Evolutionary conservation across 92 coral and sea anemone genomes (phyloP).

Genomic region (Paramuricea clavata): DNA sequence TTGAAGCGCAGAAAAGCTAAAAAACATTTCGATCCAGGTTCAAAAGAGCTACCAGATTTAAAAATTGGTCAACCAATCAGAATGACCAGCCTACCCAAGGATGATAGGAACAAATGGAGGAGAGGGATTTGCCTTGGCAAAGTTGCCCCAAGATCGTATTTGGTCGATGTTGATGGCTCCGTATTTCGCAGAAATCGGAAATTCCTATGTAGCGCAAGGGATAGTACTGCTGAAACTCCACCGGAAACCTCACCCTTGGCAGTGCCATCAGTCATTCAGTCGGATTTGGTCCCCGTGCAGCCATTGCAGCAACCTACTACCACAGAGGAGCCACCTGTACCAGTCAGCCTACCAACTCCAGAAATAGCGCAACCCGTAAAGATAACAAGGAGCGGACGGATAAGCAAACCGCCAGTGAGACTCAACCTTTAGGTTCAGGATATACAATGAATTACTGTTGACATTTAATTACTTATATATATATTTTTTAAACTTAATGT

Average conservation of each 20-base stretch:
- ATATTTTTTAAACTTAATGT: too few relatives aligned
- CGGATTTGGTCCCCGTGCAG: too few relatives aligned
- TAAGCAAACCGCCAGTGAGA: neutral
- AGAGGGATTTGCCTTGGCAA: slow-evolving; percentile 51
- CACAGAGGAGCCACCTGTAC: neutral
- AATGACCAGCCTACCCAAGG: slow-evolving; percentile 17
- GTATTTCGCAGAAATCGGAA: slow-evolving; percentile 58
- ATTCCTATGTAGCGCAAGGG: slow-evolving; percentile 51
- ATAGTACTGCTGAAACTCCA: too few relatives aligned
- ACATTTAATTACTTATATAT: too few relatives aligned
- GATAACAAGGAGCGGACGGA: neutral
- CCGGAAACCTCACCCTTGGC: too few relatives aligned
- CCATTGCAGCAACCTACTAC: too few relatives aligned
- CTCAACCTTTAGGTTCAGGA: slow-evolving; percentile 8
- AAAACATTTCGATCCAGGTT: slow-evolving; percentile 52
- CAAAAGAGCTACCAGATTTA: slow-evolving; percentile 61
- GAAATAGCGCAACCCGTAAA: neutral
- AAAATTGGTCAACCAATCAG: slow-evolving; percentile 57
- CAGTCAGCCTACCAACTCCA: neutral
- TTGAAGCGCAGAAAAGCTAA: slow-evolving; percentile 54
- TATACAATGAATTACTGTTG: too few relatives aligned
- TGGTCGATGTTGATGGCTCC: slow-evolving; percentile 56
- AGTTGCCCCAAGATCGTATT: slow-evolving; percentile 59
- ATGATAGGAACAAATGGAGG: slow-evolving; percentile 55
- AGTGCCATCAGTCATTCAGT: too few relatives aligned